These are phyloP conservation scores for Allacma fusca DNA, from an alignment of 2,888 invertebrate genomes.

Conservation along the genomic window DNA sequence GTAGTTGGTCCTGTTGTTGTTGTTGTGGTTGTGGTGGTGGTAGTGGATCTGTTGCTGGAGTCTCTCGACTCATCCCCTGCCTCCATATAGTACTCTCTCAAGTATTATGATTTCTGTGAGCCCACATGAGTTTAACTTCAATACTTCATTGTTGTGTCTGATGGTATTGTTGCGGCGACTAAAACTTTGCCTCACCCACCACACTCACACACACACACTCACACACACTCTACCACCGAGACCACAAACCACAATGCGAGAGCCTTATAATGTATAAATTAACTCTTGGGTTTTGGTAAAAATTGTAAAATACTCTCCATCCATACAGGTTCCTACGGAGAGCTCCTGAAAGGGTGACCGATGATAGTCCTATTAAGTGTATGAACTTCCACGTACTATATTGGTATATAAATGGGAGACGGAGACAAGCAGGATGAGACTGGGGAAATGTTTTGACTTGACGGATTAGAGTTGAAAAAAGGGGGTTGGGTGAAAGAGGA, in stretches of 20 bases:
- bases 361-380: no score
- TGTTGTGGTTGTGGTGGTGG: constrained; percentile 11
- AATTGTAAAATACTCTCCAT: no score
- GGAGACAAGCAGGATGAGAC: constrained; percentile 1
- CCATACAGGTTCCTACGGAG: no score
- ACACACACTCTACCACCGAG: no score
- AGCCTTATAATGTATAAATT: background rate
- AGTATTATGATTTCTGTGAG: background rate
- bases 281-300: no score
- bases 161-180: constrained; percentile 24
- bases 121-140: constrained; percentile 12
- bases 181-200: constrained; percentile 31
- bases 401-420: no score
- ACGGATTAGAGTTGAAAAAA: constrained; percentile 45
- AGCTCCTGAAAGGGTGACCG: no score
- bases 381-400: no score
- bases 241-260: background rate
- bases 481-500: constrained; percentile 48
- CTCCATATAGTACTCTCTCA: background rate
- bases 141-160: constrained; percentile 9
- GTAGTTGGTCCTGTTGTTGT: constrained; percentile 11
- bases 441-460: constrained; percentile 52
- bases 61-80: background rate
- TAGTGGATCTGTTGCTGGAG: background rate
- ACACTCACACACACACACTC: background rate